Percentiles rank a stretch among this genome's conserved stretches.
Evolutionary conservation across 1,140 invertebrate genomes (phyloP).

Genomic region (Cotesia chilonis): DNA sequence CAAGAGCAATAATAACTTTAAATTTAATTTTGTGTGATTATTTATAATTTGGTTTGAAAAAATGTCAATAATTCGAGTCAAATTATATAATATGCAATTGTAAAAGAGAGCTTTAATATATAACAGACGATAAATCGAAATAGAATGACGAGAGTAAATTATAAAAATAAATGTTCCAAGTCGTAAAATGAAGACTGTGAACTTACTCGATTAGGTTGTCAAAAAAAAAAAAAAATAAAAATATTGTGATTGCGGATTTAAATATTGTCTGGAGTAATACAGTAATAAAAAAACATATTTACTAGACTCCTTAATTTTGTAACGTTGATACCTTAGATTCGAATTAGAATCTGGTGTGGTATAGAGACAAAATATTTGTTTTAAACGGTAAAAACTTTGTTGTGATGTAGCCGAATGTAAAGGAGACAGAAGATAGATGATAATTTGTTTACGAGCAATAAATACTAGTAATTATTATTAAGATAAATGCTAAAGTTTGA

Average conservation of each 20-base stretch:
- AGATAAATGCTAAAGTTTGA: constrained; percentile 9
- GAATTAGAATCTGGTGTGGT: too few species aligned
- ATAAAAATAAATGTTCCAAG: constrained; percentile 15
- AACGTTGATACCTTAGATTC: too few species aligned
- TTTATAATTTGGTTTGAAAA: too few species aligned
- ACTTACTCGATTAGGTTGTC: not conserved
- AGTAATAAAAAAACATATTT: not conserved
- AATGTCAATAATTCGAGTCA: not conserved
- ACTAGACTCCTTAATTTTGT: too few species aligned
- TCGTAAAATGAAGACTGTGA: constrained; percentile 17
- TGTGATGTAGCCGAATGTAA: too few species aligned
- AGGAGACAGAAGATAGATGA: not conserved
- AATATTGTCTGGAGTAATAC: constrained; percentile 16
- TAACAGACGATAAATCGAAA: constrained; percentile 20
- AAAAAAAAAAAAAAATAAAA: constrained; percentile 1
- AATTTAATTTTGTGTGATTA: too few species aligned
- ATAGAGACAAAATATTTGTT: too few species aligned
- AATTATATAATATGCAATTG: constrained; percentile 7
- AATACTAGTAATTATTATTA: not conserved
- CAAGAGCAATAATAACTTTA: too few species aligned
- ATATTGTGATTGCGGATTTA: constrained; percentile 11
- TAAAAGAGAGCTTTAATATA: constrained; percentile 16
- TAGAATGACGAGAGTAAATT: constrained; percentile 6
- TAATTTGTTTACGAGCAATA: not conserved
- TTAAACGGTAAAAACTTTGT: too few species aligned